Evolutionary conservation across 2,113 vertebrate genomes (phyloP), one percentile per base, ranked within the genome.

Genomic region (Corythornis cristatus): DNA sequence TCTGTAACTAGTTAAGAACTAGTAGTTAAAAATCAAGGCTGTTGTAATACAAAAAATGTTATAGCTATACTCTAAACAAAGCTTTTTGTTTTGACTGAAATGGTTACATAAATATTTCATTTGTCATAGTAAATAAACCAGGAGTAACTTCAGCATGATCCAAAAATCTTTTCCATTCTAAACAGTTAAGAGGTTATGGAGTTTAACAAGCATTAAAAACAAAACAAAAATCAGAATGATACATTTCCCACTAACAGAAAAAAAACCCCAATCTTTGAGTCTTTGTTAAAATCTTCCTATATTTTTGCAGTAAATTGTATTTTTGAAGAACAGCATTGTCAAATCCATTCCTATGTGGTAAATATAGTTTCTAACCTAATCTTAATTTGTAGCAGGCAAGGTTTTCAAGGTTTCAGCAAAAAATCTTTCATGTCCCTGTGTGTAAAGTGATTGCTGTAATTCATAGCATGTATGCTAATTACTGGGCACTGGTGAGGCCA

Each of bases 61-160:
- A 33, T 56, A 90, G 45, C 25, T 91, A 6, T 58, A 79, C 33
- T 10, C 42, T 64, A 45, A 53, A 60, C 20, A 73, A 60, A 53
- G 83, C 18, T 67, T 89, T 79, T n/a, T 86, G 22, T 25, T 94
- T 86, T 88, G 62, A 75, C 21, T 79, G 50, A 91, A 88, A 70
- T 66, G 7, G 17, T 75, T 83, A 40, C 61, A 73, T 83, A 62
- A 89, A 85, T 89, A 78, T 88, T 95, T 92, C 65, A 72, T 15
- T 75, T 88, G 18, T 5, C 57, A 5, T 61, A 67, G 61, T 83
- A 90, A 88, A 88, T 75, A 93, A 80, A 40, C 54, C 12, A 1
- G 89, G 29, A 42, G 23, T 85, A 74, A 83, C 40, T 89, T 78
- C 18, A 77, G 31, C 37, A 31, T 70, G 26, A 68, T 58, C 4